Conservation (phyloP, 2,888 invertebrate species). For the Xylocampa areola region DNA sequence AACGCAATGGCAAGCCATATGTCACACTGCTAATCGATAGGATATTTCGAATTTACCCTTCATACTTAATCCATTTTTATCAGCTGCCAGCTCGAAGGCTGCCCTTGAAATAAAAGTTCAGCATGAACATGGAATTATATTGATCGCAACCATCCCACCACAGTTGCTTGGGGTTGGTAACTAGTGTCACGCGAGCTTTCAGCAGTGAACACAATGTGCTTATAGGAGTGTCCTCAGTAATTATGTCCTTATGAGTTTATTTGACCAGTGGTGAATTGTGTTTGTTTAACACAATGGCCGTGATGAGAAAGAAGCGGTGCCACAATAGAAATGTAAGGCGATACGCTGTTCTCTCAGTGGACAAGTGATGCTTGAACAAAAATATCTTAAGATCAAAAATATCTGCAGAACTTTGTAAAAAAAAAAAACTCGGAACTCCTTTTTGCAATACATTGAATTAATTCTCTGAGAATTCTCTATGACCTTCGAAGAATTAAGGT, state of each 20-base stretch:
- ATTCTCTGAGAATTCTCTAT: not conserved
- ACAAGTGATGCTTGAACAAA: slow-evolving; percentile 7
- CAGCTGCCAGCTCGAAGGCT: slow-evolving; percentile 45
- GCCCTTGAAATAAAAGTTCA: slow-evolving; percentile 73
- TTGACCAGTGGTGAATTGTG: slow-evolving; percentile 38
- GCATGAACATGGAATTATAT: slow-evolving; percentile 67
- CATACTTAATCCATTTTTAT: slow-evolving; percentile 48
- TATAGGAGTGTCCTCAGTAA: slow-evolving; percentile 68
- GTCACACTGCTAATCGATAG: slow-evolving; percentile 30
- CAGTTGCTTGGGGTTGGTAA: slow-evolving; percentile 59
- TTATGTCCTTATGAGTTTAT: slow-evolving; percentile 46
- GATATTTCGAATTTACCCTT: slow-evolving; percentile 29
- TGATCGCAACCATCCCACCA: slow-evolving; percentile 71
- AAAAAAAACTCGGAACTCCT: not conserved
- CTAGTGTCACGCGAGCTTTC: slow-evolving; percentile 79
- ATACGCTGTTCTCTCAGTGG: slow-evolving; percentile 10
- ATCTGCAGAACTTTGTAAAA: too few relatives aligned
- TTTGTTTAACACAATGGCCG: slow-evolving; percentile 60
- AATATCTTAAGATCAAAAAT: slow-evolving; percentile 12
- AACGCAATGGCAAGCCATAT: slow-evolving; percentile 10
- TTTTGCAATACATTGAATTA: slow-evolving; percentile 7
- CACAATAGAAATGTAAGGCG: slow-evolving; percentile 62
- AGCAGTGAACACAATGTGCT: slow-evolving; percentile 68
- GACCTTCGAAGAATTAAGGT: slow-evolving; percentile 8
- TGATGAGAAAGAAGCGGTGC: slow-evolving; percentile 58